phyloP scores from a whole-genome alignment of 2,113 vertebrate genomes.

The Cryptotis parvus region DNA sequence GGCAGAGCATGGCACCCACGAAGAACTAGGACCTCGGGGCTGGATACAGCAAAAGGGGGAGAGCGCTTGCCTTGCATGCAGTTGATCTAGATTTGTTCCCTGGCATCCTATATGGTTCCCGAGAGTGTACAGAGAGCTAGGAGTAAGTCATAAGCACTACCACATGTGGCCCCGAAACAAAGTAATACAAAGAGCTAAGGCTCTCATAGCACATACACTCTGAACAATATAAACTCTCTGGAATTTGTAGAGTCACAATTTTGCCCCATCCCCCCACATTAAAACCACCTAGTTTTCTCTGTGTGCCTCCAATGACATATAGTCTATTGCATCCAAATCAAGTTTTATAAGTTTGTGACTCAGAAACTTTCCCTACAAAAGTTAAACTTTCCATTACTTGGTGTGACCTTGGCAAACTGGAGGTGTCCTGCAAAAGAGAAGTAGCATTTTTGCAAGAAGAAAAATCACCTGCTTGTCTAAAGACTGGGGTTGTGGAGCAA shows the following conservation, averaged over 20 bases:
- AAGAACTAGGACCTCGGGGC: too few species aligned
- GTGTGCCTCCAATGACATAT: background rate
- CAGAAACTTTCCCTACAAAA: background rate
- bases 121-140: too few species aligned
- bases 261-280: background rate
- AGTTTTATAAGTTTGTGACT: constrained; percentile 13
- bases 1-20: too few species aligned
- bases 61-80: too few species aligned
- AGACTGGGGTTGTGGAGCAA: background rate
- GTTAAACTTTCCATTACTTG: background rate
- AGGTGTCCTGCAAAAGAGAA: constrained; percentile 46
- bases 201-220: background rate
- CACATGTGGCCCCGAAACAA: background rate
- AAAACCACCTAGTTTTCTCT: background rate
- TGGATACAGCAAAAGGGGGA: too few species aligned
- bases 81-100: too few species aligned
- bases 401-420: constrained; percentile 7
- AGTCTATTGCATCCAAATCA: background rate
- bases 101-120: too few species aligned
- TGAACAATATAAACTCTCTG: constrained; percentile 39
- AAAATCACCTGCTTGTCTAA: constrained; percentile 11
- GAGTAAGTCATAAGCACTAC: background rate
- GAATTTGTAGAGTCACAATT: constrained; percentile 29
- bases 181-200: background rate
- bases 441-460: constrained; percentile 35